Base-by-base conservation (phyloP, 2,888 invertebrate species). In the Anodontia alba region DNA sequence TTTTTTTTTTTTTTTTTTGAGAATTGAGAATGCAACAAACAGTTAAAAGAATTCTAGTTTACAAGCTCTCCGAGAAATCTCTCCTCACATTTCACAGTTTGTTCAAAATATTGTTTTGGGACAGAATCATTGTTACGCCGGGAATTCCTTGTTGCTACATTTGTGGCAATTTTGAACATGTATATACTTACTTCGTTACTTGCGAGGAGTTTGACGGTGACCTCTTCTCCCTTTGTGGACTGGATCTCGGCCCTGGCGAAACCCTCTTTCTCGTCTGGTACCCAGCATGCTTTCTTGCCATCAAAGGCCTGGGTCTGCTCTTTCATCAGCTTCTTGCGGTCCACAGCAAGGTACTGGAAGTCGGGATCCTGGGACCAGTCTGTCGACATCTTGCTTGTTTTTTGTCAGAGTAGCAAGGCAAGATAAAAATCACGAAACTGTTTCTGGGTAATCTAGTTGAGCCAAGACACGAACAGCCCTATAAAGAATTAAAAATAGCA, bases 161-260 rank as follows among this genome's bases (percentile, higher is more conserved):
- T n/a, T n/a, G n/a, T n/a, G n/a, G n/a, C n/a, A n/a, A n/a, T n/a
- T n/a, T n/a, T n/a, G n/a, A n/a, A n/a, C n/a, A n/a, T n/a, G n/a
- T n/a, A 12, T 5, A 12, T 46, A 46, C 26, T 29, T 62, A 62
- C 62, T 29, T 62, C 62, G 23, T 62, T 62, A 33, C 20, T 62
- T 12, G 62, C 31, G 10, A 62, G 20, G 1, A 62, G 7, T 94
- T 96, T 96, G 95, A 99, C 99, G 95, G 97, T 97, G 96, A 99
- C 98, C 95, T 98, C 96, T 90, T 99, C 99, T 93, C 99, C 99
- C 96, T 99, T 99, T 96, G 99, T 98, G 95, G 98, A 98, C 96
- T 97, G 97, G 96, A 99, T 99, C 95, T 99, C 98, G 95, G 98
- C 99, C 95, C 98, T 97, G 93, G 99, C 94, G 96, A 98, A 99